Percentiles rank a stretch among this genome's conserved stretches.
Conservation (phyloP, 2,888 invertebrate genomes). For the Melipona beecheii region DNA sequence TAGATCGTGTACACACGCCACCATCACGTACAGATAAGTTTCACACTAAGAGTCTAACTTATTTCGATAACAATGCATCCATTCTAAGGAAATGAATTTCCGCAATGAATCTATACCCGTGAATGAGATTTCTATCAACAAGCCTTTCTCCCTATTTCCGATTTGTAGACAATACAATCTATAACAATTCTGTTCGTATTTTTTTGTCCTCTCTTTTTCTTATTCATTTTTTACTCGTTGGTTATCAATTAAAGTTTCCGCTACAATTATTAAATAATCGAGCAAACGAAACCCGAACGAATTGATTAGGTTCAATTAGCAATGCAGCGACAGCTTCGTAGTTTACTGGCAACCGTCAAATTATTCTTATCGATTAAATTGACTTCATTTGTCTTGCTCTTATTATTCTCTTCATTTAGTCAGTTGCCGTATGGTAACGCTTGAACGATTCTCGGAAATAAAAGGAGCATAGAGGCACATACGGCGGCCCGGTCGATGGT, state of each 20-base stretch:
- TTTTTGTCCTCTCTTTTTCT: too few relatives aligned
- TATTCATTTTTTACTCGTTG: neutral
- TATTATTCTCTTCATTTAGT: neutral
- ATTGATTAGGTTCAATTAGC: slow-evolving; percentile 10
- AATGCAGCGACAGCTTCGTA: neutral
- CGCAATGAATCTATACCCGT: slow-evolving; percentile 28
- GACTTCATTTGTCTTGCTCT: neutral
- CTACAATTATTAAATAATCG: slow-evolving; percentile 1
- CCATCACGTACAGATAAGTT: slow-evolving; percentile 43
- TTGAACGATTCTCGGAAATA: slow-evolving; percentile 31
- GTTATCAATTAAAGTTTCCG: neutral
- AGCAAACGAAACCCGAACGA: neutral
- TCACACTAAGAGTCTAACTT: slow-evolving; percentile 43
- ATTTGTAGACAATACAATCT: slow-evolving; percentile 48
- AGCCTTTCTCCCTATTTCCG: slow-evolving; percentile 18
- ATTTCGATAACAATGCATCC: slow-evolving; percentile 46
- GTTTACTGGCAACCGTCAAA: neutral
- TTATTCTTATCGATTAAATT: slow-evolving; percentile 18
- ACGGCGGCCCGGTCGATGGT: slow-evolving; percentile 46
- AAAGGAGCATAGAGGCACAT: slow-evolving; percentile 21
- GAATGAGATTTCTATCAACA: slow-evolving; percentile 22
- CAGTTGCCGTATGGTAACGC: neutral
- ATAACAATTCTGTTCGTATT: neutral
- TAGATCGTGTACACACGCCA: slow-evolving; percentile 9
- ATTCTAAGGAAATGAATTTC: slow-evolving; percentile 60